Evolutionary conservation across 2,113 vertebrate species (phyloP).

Genomic region (Nothoprocta pentlandii): DNA sequence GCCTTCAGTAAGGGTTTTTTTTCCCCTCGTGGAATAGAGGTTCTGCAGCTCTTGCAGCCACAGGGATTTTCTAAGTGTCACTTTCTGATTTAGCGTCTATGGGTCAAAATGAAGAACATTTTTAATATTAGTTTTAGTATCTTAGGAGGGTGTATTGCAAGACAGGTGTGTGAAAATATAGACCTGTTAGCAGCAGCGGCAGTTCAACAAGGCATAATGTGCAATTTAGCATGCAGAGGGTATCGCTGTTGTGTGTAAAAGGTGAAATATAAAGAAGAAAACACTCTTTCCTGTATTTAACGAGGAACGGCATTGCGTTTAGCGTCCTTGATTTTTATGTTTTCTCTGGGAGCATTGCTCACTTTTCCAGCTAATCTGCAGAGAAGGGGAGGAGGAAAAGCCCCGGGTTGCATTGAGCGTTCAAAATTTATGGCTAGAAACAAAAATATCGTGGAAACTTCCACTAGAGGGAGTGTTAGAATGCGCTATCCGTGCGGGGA

Average conservation of each 20-base stretch:
- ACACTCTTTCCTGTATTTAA: background rate
- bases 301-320: background rate
- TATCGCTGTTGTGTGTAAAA: background rate
- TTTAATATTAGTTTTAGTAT: background rate
- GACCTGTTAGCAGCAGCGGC: background rate
- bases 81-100: background rate
- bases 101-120: background rate
- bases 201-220: background rate
- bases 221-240: background rate
- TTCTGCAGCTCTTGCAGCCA: background rate
- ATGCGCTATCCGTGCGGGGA: background rate
- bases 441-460: background rate
- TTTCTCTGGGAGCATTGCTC: background rate
- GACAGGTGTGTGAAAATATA: background rate
- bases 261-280: background rate
- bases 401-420: background rate
- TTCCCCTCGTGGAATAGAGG: background rate
- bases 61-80: background rate
- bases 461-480: constrained; percentile 68
- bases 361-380: background rate
- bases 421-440: background rate
- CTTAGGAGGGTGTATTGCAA: background rate
- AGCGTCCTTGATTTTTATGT: background rate
- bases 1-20: background rate
- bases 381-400: background rate